Conservation (phyloP, 2,888 invertebrate species). For the Apamea epomidion region DNA sequence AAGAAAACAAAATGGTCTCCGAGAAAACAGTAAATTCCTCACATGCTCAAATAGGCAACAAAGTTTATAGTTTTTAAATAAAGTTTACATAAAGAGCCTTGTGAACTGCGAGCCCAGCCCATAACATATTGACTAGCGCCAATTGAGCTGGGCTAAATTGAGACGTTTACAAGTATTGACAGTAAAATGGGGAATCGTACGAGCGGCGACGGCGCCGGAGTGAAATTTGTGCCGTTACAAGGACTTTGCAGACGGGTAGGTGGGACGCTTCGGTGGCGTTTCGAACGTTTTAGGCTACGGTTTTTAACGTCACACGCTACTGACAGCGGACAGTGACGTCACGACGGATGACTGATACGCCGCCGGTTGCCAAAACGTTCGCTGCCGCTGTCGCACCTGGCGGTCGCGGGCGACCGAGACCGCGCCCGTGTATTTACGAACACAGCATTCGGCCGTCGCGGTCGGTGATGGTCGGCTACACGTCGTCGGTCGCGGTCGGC, state of each 20-base stretch:
- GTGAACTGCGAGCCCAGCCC: conserved; percentile 62
- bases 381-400: too few relatives aligned
- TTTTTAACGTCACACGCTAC: too few relatives aligned
- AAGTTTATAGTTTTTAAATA: conserved; percentile 63
- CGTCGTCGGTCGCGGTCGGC: neutral
- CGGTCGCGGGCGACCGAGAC: too few relatives aligned
- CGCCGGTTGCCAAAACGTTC: too few relatives aligned
- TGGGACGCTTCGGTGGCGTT: conserved; percentile 53
- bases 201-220: conserved; percentile 80
- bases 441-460: too few relatives aligned
- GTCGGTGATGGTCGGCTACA: neutral
- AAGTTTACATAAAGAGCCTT: conserved; percentile 53
- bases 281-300: neutral
- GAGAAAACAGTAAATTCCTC: conserved; percentile 41
- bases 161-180: conserved; percentile 88
- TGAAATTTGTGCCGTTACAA: conserved; percentile 85
- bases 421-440: too few relatives aligned
- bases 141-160: conserved; percentile 79
- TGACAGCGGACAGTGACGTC: too few relatives aligned
- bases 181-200: conserved; percentile 83
- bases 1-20: conserved; percentile 31
- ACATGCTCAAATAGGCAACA: conserved; percentile 44
- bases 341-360: too few relatives aligned
- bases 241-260: conserved; percentile 67
- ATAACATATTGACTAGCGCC: conserved; percentile 67